A percentile compares a stretch with the other conserved stretches of the same genome.
Evolutionary conservation across 2,113 vertebrate species (phyloP).

Genomic region (Trachemys scripta): DNA sequence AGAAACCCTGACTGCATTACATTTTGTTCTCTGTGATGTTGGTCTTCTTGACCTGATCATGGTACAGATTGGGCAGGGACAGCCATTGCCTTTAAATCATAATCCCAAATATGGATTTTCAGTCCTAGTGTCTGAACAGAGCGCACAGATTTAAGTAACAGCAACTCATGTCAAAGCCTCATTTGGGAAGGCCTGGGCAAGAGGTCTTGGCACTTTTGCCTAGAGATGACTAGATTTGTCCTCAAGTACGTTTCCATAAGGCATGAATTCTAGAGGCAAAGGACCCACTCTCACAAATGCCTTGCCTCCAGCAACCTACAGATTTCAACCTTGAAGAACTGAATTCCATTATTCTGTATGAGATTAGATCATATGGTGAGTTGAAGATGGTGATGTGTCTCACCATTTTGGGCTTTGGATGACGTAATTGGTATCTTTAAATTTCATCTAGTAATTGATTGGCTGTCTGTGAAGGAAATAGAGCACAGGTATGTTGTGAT

Average conservation of each 20-base stretch:
- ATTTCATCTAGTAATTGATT: slow-evolving; percentile 36
- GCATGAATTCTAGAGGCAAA: background rate
- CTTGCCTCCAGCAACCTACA: slow-evolving; percentile 36
- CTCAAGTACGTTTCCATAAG: background rate
- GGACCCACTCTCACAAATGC: slow-evolving; percentile 13
- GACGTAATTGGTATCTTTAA: background rate
- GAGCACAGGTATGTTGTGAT: background rate
- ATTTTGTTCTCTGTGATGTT: too few relatives aligned
- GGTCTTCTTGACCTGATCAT: too few relatives aligned
- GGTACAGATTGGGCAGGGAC: too few relatives aligned
- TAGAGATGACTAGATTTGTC: background rate
- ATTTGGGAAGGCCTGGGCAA: background rate
- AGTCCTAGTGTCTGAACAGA: too few relatives aligned
- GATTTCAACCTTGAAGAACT: background rate
- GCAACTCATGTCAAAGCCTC: too few relatives aligned
- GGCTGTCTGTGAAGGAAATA: background rate
- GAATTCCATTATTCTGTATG: background rate
- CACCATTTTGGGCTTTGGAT: background rate
- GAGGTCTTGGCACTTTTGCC: background rate
- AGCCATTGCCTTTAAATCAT: too few relatives aligned
- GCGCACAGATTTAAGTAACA: too few relatives aligned
- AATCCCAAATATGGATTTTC: too few relatives aligned
- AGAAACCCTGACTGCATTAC: too few relatives aligned
- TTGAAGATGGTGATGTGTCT: background rate
- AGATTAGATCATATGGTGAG: background rate